These are phyloP conservation scores for Silurus asotus DNA, from an alignment of 2,113 vertebrate genomes.

Conservation along the genomic window DNA sequence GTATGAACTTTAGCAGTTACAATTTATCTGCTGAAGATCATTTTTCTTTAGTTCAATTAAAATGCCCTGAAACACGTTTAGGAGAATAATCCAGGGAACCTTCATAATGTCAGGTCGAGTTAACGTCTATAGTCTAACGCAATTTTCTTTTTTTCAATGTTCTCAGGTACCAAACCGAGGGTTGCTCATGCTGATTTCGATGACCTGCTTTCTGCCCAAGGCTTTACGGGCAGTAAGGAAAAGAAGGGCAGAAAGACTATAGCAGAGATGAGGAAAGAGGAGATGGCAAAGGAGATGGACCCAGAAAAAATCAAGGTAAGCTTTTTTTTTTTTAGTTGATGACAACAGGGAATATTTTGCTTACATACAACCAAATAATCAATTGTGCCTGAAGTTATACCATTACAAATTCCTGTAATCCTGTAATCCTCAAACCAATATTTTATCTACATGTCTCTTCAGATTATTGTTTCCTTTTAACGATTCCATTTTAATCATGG, in stretches of 20 bases:
- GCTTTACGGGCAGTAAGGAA: constrained; percentile 92
- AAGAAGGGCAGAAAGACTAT: constrained; percentile 95
- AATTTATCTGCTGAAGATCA: background rate
- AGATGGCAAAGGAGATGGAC: constrained; percentile 99
- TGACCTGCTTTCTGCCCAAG: constrained; percentile 92
- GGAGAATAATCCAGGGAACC: background rate
- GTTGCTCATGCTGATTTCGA: constrained; percentile 85
- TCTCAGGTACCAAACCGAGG: constrained; percentile 85
- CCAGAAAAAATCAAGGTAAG: constrained; percentile 94
- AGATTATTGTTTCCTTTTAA: background rate
- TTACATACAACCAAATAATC: background rate
- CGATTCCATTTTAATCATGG: background rate
- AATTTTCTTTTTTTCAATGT: constrained; percentile 27
- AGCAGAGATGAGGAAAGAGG: constrained; percentile 98
- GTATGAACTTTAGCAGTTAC: background rate
- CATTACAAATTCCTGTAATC: background rate
- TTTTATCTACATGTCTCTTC: background rate
- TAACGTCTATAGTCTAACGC: background rate
- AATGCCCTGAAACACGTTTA: background rate
- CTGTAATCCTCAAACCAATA: background rate
- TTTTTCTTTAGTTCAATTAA: background rate
- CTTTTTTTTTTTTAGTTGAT: background rate
- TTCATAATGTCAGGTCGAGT: background rate
- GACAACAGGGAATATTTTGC: background rate
- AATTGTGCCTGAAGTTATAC: background rate